Base-by-base conservation (phyloP, 2,113 vertebrate species). In the Alligator mississippiensis region DNA sequence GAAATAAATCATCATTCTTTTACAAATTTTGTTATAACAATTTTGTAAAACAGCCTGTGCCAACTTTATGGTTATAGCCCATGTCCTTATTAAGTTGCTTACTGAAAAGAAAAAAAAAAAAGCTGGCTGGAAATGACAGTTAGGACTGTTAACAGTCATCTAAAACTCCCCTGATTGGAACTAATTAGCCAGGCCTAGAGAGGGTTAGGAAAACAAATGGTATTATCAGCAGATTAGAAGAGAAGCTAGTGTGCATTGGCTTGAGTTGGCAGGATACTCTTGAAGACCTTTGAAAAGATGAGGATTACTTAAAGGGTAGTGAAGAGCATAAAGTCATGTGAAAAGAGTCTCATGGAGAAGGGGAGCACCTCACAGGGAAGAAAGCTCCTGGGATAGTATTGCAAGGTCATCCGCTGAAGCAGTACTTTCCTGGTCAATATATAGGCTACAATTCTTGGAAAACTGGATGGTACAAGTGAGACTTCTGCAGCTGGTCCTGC, bases 271-370 rank as follows among this genome's bases (percentile, higher is more conserved):
- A 18, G 9, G 63, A 30, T 27, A 82, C 18, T 30, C 5, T 3
- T 84, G 61, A 6, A 21, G 21, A 11, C 34, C 61, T 4, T 18
- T 90, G 94, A 74, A 89, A 82, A 0, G 34, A 27, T 70, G 77
- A 80, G 4, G 27, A 70, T 6, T 11, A 17, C 30, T 75, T 47
- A 77, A 76, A 63, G 58, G 7, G 21, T 16, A 74, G 64, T 79
- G 13, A 2, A 6, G n/a, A 85, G 85, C 22, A 19, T 0, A 0
- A 0, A 17, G 24, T 1, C n/a, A 47, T 10, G 4, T 2, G 58
- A 21, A 70, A 77, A 85, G 11, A 10, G 28, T 14, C 24, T 62
- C 34, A 5, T 17, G 2, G 63, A 22, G 47, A 47, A 77, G 18
- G 0, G 10, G 75, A 77, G 9, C 16, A 68, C 5, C 22, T 68